These are phyloP conservation scores for Hyppa rectilinea DNA, from an alignment of 2,888 invertebrate genomes.

Conservation along the genomic window DNA sequence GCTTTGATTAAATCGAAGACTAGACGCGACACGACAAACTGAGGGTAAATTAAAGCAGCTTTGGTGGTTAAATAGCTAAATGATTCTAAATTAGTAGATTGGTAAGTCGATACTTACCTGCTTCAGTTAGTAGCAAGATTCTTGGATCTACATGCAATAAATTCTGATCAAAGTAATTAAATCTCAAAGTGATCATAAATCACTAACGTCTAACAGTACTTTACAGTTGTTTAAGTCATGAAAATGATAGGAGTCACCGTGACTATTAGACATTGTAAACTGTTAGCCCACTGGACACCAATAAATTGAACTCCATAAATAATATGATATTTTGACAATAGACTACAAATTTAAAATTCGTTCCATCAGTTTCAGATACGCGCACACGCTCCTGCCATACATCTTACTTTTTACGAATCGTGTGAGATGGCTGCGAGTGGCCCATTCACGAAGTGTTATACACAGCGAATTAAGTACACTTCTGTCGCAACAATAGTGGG, in stretches of 20 bases:
- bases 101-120: background rate
- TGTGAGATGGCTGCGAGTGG: slow-evolving; percentile 71
- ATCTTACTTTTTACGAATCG: slow-evolving; percentile 76
- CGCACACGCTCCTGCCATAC: slow-evolving; percentile 62
- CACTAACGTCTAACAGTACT: background rate
- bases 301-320: background rate
- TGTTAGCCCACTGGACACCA: background rate
- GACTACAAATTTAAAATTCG: slow-evolving; percentile 60
- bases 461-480: slow-evolving; percentile 86
- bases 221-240: background rate
- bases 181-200: too few species aligned
- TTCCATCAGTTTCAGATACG: slow-evolving; percentile 62
- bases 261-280: background rate
- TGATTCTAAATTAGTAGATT: background rate
- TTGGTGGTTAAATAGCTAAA: background rate
- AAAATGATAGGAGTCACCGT: background rate
- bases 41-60: background rate
- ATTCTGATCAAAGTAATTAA: background rate
- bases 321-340: slow-evolving; percentile 38
- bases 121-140: background rate
- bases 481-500: slow-evolving; percentile 85
- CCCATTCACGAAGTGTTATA: slow-evolving; percentile 71
- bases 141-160: background rate
- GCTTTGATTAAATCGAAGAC: slow-evolving; percentile 51
- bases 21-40: slow-evolving; percentile 24